Conservation (phyloP, 2,888 invertebrate species). For the Baccha elongata region DNA sequence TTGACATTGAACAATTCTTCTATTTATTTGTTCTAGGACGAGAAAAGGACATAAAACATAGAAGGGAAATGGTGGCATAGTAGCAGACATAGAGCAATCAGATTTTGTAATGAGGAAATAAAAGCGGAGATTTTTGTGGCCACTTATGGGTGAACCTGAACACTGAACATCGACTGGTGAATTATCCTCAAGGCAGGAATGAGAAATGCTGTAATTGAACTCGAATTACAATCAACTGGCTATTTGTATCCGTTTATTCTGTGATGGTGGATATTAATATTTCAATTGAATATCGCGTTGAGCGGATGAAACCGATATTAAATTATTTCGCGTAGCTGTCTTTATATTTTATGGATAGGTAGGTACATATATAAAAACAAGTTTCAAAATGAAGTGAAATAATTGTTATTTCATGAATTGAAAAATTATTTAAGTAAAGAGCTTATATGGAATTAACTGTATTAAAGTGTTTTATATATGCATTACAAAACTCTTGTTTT, state of each 20-base stretch:
- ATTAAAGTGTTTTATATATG: too few species aligned
- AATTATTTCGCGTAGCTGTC: too few species aligned
- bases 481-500: too few species aligned
- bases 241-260: conserved; percentile 53
- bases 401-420: too few species aligned
- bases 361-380: too few species aligned
- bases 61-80: not conserved
- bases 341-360: too few species aligned
- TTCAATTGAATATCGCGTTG: conserved; percentile 31
- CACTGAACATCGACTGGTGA: not conserved
- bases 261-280: conserved; percentile 59
- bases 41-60: not conserved
- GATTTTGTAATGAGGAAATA: conserved; percentile 69
- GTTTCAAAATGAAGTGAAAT: too few species aligned
- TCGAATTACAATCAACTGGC: conserved; percentile 56
- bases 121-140: conserved; percentile 64
- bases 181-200: conserved; percentile 35
- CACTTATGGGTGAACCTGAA: conserved; percentile 18
- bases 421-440: too few species aligned
- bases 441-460: too few species aligned
- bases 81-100: conserved; percentile 39
- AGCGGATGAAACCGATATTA: not conserved
- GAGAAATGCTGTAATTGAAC: conserved; percentile 47
- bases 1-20: conserved; percentile 58
- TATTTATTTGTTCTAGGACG: conserved; percentile 14